Evolutionary conservation across 2,113 vertebrate species (phyloP).

Genomic region (Cebus imitator): DNA sequence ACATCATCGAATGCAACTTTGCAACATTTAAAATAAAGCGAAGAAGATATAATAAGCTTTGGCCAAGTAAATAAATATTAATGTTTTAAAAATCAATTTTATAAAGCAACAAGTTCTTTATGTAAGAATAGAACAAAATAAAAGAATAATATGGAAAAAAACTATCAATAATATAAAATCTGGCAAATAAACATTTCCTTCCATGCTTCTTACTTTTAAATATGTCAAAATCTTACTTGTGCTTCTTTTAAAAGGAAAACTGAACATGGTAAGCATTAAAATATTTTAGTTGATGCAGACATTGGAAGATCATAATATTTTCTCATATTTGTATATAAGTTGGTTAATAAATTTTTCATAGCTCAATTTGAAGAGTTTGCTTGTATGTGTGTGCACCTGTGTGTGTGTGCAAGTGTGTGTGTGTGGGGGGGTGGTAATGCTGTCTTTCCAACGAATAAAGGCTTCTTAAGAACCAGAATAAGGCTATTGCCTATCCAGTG

Average conservation of each 20-base stretch:
- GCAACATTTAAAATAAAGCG: slow-evolving; percentile 68
- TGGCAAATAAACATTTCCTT: not conserved
- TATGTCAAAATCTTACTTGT: not conserved
- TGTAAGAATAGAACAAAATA: not conserved
- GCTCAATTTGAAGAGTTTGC: not conserved
- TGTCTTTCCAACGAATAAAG: not conserved
- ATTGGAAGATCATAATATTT: not conserved
- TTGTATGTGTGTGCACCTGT: not conserved
- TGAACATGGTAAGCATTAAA: not conserved
- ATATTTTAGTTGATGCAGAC: not conserved
- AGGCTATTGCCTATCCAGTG: not conserved
- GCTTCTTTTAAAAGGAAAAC: not conserved
- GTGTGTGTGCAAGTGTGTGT: not conserved
- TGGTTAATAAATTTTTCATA: not conserved
- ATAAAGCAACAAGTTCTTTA: not conserved
- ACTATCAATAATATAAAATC: not conserved
- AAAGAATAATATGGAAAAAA: not conserved
- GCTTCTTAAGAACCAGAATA: not conserved
- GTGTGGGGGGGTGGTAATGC: not conserved
- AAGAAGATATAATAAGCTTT: slow-evolving; percentile 28
- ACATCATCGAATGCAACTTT: slow-evolving; percentile 22
- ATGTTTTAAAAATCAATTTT: slow-evolving; percentile 38
- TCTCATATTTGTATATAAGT: not conserved
- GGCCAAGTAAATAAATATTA: slow-evolving; percentile 46
- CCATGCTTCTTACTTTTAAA: not conserved